A percentile compares a stretch with the other conserved stretches of the same genome.
These are phyloP conservation scores for Teleogryllus occipitalis DNA, from an alignment of 1,140 invertebrate genomes.

Conservation along the genomic window DNA sequence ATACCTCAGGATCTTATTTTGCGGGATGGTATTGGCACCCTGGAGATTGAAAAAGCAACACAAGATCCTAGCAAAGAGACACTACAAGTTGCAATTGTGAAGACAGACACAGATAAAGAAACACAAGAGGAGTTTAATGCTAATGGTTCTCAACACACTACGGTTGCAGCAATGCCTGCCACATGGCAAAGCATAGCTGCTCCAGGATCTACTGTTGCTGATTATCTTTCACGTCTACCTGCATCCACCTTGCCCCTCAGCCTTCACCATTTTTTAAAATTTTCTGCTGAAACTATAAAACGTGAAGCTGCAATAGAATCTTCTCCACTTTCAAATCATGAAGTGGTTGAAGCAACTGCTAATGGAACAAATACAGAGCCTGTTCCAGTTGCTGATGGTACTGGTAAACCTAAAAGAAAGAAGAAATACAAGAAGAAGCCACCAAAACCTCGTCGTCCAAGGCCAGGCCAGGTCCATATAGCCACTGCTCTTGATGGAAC, in stretches of 20 bases:
- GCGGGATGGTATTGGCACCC: constrained; percentile 30
- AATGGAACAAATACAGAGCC: constrained; percentile 36
- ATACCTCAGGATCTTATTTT: constrained; percentile 34
- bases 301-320: constrained; percentile 43
- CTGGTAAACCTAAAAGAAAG: constrained; percentile 56
- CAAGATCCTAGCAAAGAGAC: constrained; percentile 4
- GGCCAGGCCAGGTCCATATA: constrained; percentile 62
- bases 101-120: constrained; percentile 73
- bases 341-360: constrained; percentile 24
- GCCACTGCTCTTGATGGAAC: constrained; percentile 62
- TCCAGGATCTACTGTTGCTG: constrained; percentile 67
- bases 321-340: constrained; percentile 33
- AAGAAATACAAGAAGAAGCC: constrained; percentile 73
- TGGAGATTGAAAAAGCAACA: constrained; percentile 41
- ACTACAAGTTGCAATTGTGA: constrained; percentile 17
- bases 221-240: constrained; percentile 67
- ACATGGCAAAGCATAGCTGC: constrained; percentile 67
- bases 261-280: constrained; percentile 49
- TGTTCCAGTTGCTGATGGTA: constrained; percentile 36
- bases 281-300: constrained; percentile 48
- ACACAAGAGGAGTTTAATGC: constrained; percentile 62
- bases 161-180: constrained; percentile 41
- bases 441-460: constrained; percentile 59
- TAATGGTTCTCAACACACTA: constrained; percentile 23
- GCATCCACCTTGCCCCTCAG: constrained; percentile 46